Base-by-base conservation (phyloP, 2,113 vertebrate genomes). In the Orthonyx spaldingii region DNA sequence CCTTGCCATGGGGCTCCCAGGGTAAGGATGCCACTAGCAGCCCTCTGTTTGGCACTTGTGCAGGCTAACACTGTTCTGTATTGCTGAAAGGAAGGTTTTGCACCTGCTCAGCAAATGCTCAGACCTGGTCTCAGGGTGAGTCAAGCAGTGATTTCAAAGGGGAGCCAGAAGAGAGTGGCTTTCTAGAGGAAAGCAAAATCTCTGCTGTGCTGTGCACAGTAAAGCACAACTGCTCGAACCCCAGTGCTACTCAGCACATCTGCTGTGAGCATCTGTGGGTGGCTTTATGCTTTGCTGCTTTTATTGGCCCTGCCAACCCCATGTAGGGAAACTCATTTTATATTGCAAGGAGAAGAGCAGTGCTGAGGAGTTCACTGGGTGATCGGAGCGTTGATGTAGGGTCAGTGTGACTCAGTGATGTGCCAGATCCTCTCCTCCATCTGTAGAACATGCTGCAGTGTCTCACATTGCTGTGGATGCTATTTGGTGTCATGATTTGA, bases 401-500 rank as follows among this genome's bases (percentile, higher is more conserved):
- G 37, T 78, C 4, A 1, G 27, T 47, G 81, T 91, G 84, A 87
- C 44, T 88, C 16, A 3, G 18, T 60, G 77, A 44, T 3, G 4
- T 56, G 46, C 56, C 82, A 84, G 35, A 24, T 81, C 59, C 37
- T 90, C n/a, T 84, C 27, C 3, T 16, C 20, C 57, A 55, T 93
- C 87, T 57, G 85, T 90, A 95, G 84, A 84, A 59, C 55, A 63
- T 71, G 47, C 61, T 97, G 85, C 88, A 91, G 53, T 81, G 47
- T 83, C 75, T 81, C n/a, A 30, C 47, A 11, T 82, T 84, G 74
- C 47, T 75, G 30, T 82, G 39, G 84, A 28, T 91, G 84, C 70
- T 75, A 0, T 75, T 94, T 22, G 41, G 20, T 78, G 57, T 60
- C 78, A 76, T 79, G 52, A 32, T 49, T 85, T 60, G 37, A 90